Evolutionary conservation across 2,113 vertebrate species (phyloP), one percentile per base, ranked within the genome.

Genomic region (Sturnira hondurensis): DNA sequence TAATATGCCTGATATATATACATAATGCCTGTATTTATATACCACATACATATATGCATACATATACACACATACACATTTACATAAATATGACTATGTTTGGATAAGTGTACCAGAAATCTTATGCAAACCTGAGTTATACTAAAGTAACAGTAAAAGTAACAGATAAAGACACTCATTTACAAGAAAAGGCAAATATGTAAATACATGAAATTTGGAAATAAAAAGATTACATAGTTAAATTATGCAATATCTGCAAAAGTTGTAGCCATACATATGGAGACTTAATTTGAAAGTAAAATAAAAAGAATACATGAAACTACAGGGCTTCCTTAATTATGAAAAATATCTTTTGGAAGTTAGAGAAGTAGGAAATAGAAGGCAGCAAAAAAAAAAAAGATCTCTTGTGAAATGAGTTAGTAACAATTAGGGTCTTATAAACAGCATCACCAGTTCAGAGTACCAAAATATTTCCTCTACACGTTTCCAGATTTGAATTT

Each of bases 401-500:
- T 78, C 43, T 47, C 71, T 81, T 16, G 28, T 71, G n/a, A 54
- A 73, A 50, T 88, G 87, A 88, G 71, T 91, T 93, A 95, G 54
- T 80, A 88, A 96, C 83, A 81, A 77, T 92, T 56, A 54, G 24
- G 68, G 20, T 73, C 22, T 28, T 73, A 80, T n/a, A 73, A 67
- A 87, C 50, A 90, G 33, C 19, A 88, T 73, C 47, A 91, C 47
- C 31, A 89, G 47, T 67, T 96, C 65, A 89, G 85, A 92, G 61
- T 28, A 90, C 58, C 91, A 94, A 96, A 96, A 96, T 94, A 93
- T 95, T 97, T 94, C 87, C 89, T 13, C 19, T 43, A 68, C 92
- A 71, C 91, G 74, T 96, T 97, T 93, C 80, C 89, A 93, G 93
- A 86, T 87, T 41, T 92, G 89, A 93, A 88, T 85, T 84, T 90